Evolutionary conservation across 2,797 vertebrate species (phyloP), one percentile per base, ranked within the genome.

Genomic region (Lateolabrax maculatus): DNA sequence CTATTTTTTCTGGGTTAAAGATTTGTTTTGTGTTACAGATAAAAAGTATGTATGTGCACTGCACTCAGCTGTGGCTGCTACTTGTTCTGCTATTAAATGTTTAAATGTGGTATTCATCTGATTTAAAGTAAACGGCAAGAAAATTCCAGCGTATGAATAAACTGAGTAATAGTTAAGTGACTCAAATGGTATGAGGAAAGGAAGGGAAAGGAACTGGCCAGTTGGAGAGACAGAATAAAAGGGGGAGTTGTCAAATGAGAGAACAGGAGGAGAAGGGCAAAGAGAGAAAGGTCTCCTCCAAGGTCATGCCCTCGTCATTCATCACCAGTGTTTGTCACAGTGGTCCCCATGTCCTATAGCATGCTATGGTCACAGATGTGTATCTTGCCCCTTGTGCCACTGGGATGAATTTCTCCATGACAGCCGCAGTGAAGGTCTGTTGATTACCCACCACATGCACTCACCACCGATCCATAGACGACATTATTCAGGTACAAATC

Each of bases 401-500:
- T 31, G 61, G 73, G 70, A 88, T 11, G 18, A 67, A 78, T 77
- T 72, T 71, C 53, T 79, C 56, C 16, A n/a, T 84, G 84, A 80
- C 72, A 84, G 74, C 73, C 80, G 43, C 52, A 44, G 71, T 72
- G 84, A 80, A 90, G 52, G 56, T 84, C 73, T 53, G 57, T 77
- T 87, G 88, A 90, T 90, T 76, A 84, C 61, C 66, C 18, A 3
- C 80, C 73, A 76, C 80, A 73, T 61, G 57, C 77, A 78, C 76
- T 80, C 57, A 34, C 75, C 65, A 41, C 60, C 19, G 0, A 74
- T 78, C 83, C 79, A 73, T 56, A 62, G 70, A 87, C 23, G n/a
- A 68, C 60, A 74, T 81, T 71, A 82, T 89, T 86, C 78, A 74
- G 76, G 79, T 85, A 83, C 77, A 84, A 89, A 86, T 84, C 86